These are phyloP conservation scores for Urosaurus nigricauda DNA, from an alignment of 2,797 vertebrate species.

Conservation along the genomic window DNA sequence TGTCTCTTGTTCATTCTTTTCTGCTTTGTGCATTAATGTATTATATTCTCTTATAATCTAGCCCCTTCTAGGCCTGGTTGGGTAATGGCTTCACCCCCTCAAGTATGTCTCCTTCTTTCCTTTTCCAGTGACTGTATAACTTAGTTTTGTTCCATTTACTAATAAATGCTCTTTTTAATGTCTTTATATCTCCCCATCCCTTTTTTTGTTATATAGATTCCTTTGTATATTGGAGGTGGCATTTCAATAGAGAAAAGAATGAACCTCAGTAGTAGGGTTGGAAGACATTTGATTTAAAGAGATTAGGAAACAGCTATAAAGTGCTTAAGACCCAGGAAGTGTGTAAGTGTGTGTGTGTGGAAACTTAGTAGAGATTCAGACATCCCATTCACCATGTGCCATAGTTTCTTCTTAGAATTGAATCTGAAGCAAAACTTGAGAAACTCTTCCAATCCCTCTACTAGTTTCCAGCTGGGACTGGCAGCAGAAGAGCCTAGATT, in stretches of 20 bases:
- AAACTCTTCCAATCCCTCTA: constrained; percentile 14
- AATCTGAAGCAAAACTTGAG: constrained; percentile 14
- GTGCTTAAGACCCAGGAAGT: not conserved
- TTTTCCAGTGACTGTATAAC: not conserved
- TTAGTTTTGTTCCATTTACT: not conserved
- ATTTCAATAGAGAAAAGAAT: constrained; percentile 27
- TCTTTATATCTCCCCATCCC: not conserved
- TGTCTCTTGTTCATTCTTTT: not conserved
- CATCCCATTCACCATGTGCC: constrained; percentile 12
- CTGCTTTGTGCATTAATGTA: not conserved
- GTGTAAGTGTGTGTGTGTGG: not conserved
- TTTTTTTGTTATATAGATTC: not conserved
- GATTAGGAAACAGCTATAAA: constrained; percentile 21
- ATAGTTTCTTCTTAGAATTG: constrained; percentile 38
- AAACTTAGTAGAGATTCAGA: not conserved
- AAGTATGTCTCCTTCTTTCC: not conserved
- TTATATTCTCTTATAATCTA: not conserved
- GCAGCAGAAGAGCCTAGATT: constrained; percentile 34
- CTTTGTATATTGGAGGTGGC: constrained; percentile 25
- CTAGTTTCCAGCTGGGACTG: constrained; percentile 30
- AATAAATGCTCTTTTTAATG: constrained; percentile 9
- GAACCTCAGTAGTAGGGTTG: not conserved
- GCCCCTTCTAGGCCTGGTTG: not conserved
- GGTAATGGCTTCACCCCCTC: not conserved
- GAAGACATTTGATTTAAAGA: constrained; percentile 24